These are phyloP conservation scores for Ophioninae sp. DNA, from an alignment of 2,888 invertebrate species.

Conservation along the genomic window DNA sequence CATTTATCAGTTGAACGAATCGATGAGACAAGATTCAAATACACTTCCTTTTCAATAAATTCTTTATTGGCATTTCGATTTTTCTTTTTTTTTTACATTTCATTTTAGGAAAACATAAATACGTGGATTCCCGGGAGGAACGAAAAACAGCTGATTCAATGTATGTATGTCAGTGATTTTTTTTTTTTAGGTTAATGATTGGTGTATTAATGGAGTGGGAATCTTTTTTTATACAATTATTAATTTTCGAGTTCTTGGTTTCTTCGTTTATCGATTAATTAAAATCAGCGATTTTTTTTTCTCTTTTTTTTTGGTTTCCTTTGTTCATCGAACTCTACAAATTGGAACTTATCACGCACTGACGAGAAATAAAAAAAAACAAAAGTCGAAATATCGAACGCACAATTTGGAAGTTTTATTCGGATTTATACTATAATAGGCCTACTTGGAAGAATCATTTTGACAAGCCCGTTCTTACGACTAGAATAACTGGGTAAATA, in stretches of 20 bases:
- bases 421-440: neutral
- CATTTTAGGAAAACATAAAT: neutral
- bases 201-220: neutral
- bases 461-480: neutral
- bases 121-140: too few relatives aligned
- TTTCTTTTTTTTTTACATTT: neutral
- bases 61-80: neutral
- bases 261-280: neutral
- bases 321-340: neutral
- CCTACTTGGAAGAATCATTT: neutral
- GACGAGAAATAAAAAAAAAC: neutral
- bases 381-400: neutral
- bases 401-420: neutral
- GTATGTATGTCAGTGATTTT: too few relatives aligned
- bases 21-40: neutral
- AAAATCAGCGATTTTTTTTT: neutral
- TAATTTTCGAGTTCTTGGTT: neutral
- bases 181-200: too few relatives aligned
- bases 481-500: neutral
- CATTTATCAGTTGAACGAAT: neutral
- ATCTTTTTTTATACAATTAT: neutral
- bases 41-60: neutral
- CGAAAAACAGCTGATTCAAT: too few relatives aligned
- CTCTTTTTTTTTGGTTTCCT: neutral
- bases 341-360: neutral